Percentiles rank a stretch among this genome's conserved stretches.
Conservation (phyloP, 1,140 invertebrate genomes). For the Drosophila tani region DNA sequence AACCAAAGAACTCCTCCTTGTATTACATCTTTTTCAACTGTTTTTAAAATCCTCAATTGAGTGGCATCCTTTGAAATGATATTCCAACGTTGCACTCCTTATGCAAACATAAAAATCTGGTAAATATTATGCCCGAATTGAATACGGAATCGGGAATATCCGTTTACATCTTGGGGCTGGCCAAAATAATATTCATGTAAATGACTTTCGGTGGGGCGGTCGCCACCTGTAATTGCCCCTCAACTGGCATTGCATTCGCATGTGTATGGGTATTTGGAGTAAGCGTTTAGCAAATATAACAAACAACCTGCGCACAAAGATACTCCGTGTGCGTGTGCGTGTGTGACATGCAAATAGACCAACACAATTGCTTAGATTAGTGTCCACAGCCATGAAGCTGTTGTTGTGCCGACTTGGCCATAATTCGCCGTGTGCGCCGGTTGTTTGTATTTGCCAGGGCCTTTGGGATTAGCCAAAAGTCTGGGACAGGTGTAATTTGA, state of each 20-base stretch:
- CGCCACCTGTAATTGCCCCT: slow-evolving; percentile 60
- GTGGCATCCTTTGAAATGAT: neutral
- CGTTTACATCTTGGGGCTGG: slow-evolving; percentile 25
- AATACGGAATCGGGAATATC: slow-evolving; percentile 27
- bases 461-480: slow-evolving; percentile 45
- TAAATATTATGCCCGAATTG: neutral
- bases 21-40: no score
- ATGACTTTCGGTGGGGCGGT: slow-evolving; percentile 44
- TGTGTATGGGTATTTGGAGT: slow-evolving; percentile 37
- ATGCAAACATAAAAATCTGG: neutral
- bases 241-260: neutral
- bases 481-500: slow-evolving; percentile 57
- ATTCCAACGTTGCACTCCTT: neutral
- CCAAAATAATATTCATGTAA: slow-evolving; percentile 74
- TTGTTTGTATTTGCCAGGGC: slow-evolving; percentile 21
- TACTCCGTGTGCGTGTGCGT: slow-evolving; percentile 30
- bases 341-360: slow-evolving; percentile 52
- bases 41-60: neutral
- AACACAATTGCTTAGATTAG: slow-evolving; percentile 73
- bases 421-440: slow-evolving; percentile 26
- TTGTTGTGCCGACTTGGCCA: slow-evolving; percentile 34
- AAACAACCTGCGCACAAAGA: slow-evolving; percentile 55
- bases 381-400: slow-evolving; percentile 32
- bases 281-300: slow-evolving; percentile 78
- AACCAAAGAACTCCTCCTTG: no score